Conservation (phyloP, 2,888 invertebrate genomes). For the Pristionchus exspectatus region DNA sequence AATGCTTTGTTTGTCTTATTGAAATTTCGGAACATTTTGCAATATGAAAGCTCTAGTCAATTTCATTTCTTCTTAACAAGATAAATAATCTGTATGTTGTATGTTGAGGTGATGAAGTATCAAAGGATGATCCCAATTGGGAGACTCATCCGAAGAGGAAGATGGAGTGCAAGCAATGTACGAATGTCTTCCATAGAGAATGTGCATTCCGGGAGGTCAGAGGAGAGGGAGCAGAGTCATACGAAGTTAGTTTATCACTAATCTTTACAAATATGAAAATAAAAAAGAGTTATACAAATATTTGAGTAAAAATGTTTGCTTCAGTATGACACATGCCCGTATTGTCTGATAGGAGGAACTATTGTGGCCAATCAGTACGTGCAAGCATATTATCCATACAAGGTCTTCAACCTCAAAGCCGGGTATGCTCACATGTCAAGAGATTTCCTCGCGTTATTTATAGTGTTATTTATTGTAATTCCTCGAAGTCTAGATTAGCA, state of each 20-base stretch:
- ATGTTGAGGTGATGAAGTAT: neutral
- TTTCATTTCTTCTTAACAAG: too few relatives aligned
- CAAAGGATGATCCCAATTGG: neutral
- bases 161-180: neutral
- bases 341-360: neutral
- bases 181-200: neutral
- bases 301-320: neutral
- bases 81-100: too few relatives aligned
- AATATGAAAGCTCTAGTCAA: too few relatives aligned
- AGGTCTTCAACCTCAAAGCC: neutral
- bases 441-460: neutral
- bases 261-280: neutral
- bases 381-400: neutral
- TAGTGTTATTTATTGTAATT: neutral
- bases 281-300: neutral
- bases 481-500: too few relatives aligned
- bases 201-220: neutral
- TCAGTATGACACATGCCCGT: neutral
- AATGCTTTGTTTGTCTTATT: too few relatives aligned
- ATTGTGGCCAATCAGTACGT: neutral
- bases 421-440: neutral
- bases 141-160: neutral
- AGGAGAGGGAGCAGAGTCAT: neutral
- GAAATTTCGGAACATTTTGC: too few relatives aligned
- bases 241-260: neutral